Percentiles rank a stretch among this genome's conserved stretches.
phyloP scores from a whole-genome alignment of 2,797 vertebrate genomes.

The Euphonia xanthogaster region DNA sequence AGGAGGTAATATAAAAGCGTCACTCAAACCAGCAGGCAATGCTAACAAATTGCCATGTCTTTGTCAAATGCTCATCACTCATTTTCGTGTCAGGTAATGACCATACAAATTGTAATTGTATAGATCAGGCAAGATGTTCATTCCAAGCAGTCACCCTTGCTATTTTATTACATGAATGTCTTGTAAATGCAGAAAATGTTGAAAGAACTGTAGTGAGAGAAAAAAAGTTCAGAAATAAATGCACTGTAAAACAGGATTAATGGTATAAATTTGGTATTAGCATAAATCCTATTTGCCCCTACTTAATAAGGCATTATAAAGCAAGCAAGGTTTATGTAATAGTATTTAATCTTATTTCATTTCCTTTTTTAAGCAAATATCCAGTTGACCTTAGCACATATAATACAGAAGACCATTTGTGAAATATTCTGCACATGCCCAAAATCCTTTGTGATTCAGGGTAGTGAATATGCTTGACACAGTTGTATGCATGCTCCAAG shows the following conservation, averaged over 20 bases:
- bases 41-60: slow-evolving; percentile 58
- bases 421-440: background rate
- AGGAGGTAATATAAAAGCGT: slow-evolving; percentile 49
- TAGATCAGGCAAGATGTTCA: slow-evolving; percentile 3
- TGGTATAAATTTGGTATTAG: slow-evolving; percentile 50
- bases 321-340: slow-evolving; percentile 32
- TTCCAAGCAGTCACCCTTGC: slow-evolving; percentile 22
- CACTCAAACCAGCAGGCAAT: slow-evolving; percentile 49
- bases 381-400: background rate
- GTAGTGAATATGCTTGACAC: background rate
- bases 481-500: background rate
- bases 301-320: slow-evolving; percentile 60
- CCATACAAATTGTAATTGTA: slow-evolving; percentile 49
- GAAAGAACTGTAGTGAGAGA: background rate
- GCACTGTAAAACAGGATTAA: slow-evolving; percentile 49
- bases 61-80: slow-evolving; percentile 49
- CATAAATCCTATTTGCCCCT: slow-evolving; percentile 55
- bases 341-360: slow-evolving; percentile 37
- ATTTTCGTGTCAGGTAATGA: slow-evolving; percentile 44
- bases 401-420: background rate
- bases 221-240: slow-evolving; percentile 46
- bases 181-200: slow-evolving; percentile 23
- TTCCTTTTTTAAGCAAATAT: slow-evolving; percentile 25
- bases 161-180: slow-evolving; percentile 28
- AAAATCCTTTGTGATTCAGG: background rate